Percentiles rank a stretch among this genome's conserved stretches.
Evolutionary conservation across 1,140 invertebrate species (phyloP).

Genomic region (Heterodera carotae): DNA sequence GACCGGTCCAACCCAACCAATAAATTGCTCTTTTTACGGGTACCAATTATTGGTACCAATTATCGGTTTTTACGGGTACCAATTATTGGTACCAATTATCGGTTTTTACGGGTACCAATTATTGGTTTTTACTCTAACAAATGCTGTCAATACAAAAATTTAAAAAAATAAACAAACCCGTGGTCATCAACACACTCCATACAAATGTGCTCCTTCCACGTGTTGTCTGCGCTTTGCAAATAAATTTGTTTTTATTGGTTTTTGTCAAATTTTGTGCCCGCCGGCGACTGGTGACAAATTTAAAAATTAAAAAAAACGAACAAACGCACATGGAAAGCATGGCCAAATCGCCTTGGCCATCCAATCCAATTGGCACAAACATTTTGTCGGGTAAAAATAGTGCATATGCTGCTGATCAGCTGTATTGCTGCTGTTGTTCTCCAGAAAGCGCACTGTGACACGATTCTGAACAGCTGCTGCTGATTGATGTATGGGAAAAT

Average conservation of each 20-base stretch:
- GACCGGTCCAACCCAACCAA: no score
- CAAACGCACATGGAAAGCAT: slow-evolving; percentile 65
- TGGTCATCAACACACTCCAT: slow-evolving; percentile 52
- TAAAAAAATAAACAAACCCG: slow-evolving; percentile 22
- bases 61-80: no score
- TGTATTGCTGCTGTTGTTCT: background rate
- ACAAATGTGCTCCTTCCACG: slow-evolving; percentile 63
- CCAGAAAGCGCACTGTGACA: slow-evolving; percentile 13
- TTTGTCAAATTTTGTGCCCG: no score
- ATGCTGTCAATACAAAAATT: no score
- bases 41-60: no score
- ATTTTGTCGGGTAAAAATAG: slow-evolving; percentile 59
- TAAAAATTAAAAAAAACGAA: no score
- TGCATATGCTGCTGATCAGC: slow-evolving; percentile 32
- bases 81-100: no score
- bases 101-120: no score
- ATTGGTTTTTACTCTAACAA: no score
- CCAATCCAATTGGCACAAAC: slow-evolving; percentile 60
- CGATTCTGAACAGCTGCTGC: slow-evolving; percentile 34
- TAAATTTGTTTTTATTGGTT: background rate
- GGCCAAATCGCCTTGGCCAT: slow-evolving; percentile 59
- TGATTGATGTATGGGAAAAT: no score
- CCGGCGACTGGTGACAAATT: no score
- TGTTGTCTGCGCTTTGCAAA: slow-evolving; percentile 53
- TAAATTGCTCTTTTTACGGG: no score